phyloP scores from a whole-genome alignment of 1,140 invertebrate species.

The Lordiphosa stackelbergi region DNA sequence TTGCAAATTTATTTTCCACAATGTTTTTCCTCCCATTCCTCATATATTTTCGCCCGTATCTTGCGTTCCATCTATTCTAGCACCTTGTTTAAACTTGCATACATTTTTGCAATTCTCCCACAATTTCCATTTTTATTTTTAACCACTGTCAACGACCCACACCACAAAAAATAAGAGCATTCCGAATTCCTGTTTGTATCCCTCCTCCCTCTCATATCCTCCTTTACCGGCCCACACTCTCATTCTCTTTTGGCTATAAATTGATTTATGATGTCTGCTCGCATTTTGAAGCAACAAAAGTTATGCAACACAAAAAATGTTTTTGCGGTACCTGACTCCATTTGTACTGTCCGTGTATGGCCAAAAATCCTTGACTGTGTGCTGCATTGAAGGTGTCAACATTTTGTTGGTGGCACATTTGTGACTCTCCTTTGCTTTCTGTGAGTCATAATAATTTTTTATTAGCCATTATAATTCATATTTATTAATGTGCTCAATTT shows the following conservation, averaged over 20 bases:
- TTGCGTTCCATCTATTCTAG: background rate
- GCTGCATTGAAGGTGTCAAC: conserved; percentile 33
- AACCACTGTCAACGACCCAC: conserved; percentile 19
- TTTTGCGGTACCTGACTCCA: conserved; percentile 15
- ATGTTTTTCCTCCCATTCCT: background rate
- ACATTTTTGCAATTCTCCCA: conserved; percentile 20
- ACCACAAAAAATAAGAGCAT: background rate
- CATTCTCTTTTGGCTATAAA: conserved; percentile 32
- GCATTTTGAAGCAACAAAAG: conserved; percentile 48
- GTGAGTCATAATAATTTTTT: conserved; percentile 48
- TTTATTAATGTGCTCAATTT: conserved; percentile 70
- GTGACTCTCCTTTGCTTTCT: conserved; percentile 12
- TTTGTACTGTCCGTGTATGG: conserved; percentile 23
- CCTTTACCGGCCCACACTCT: conserved; percentile 1
- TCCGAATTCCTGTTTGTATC: conserved; percentile 2
- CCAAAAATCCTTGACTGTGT: conserved; percentile 7
- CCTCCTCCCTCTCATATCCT: conserved; percentile 4
- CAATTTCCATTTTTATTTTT: conserved; percentile 17
- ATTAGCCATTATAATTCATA: conserved; percentile 70
- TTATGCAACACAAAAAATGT: conserved; percentile 58
- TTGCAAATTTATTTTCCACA: background rate
- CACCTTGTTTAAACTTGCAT: conserved; percentile 33
- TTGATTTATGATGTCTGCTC: conserved; percentile 69
- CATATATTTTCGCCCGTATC: too few species aligned
- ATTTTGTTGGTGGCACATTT: background rate